Evolutionary conservation across 2,888 invertebrate species (phyloP), one percentile per base, ranked within the genome.

Genomic region (Caenorhabditis sp.): DNA sequence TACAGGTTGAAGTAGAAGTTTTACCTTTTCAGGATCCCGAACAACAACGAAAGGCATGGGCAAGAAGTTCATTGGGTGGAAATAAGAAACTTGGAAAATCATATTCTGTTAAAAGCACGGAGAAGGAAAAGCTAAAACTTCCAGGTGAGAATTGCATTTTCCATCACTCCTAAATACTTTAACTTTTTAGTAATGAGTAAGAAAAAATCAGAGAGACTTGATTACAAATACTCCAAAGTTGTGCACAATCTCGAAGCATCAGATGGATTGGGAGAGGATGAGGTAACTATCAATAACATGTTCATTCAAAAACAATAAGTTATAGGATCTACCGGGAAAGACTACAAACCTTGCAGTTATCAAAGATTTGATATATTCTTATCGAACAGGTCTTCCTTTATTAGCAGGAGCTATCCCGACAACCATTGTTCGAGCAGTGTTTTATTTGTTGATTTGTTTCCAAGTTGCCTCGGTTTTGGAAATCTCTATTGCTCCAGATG

Each of bases 371-470:
- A 84, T 85, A 50, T 73, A 74, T 21, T 76, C 78, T n/a, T 83
- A 80, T 61, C 62, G 78, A 26, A 70, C 58, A 23, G 85, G 85
- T n/a, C 76, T 76, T 27, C 75, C 77, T 49, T 24, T 73, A 0
- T 50, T 81, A 21, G 65, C 71, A 0, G 82, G 76, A 8, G 82
- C 84, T 31, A 81, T 86, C 21, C 86, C 86, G 6, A 78, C 82
- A 1, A 86, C 84, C 1, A 78, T 85, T n/a, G 63, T 86, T 8
- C 71, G 86, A 37, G 84, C 84, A 0, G 66, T 84, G 12, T 84
- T 86, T 77, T 84, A 84, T 51, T 70, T 86, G 1, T 75, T 86
- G 8, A 84, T 86, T 19, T 86, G 86, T 66, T 86, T 86, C 76
- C 81, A 86, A 77, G 83, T 86, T 6, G 81, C 86, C 2, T 84